Base-by-base conservation (phyloP, 2,888 invertebrate genomes). In the Leptinotarsa tumamoca region DNA sequence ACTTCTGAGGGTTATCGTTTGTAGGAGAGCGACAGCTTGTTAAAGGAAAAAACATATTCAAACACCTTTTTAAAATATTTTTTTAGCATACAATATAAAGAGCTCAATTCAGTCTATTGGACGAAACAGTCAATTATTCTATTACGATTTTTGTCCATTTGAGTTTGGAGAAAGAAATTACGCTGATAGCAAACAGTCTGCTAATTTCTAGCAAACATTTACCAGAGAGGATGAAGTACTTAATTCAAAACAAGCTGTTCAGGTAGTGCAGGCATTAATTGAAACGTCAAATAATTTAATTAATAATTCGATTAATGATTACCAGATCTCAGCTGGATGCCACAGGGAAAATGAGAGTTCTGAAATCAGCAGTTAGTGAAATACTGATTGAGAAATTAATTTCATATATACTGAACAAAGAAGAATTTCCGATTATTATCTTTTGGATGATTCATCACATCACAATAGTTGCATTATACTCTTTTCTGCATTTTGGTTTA, bases 201-300 rank as follows among this genome's bases (percentile, higher is more conserved):
- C 43, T 71, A 71, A 74, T 71, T 71, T 68, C 50, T 58, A 18
- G 52, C 74, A 61, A 71, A 68, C 68, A 68, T 67, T 67, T 52
- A 33, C 61, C 56, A 18, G 23, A 21, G 51, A 7, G 67, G 63
- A 74, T 56, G 17, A 67, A 71, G 21, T 51, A 23, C 50, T 71
- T 21, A 71, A 54, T 18, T n/a, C 71, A 4, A 71, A 23, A 17
- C 27, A 33, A 21, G 13, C 15, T 33, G 71, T 74, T 58, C 56
- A 67, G 68, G 58, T 75, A 71, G 68, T 71, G 67, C 71, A 21
- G n/a, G 43, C 58, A 18, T 75, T 66, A 68, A 75, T 72, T 75
- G 68, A 75, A 72, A 58, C 72, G 72, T 75, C 75, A 54, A 68
- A 72, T 68, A 68, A 56, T 72, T 63, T 63, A 61, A 75, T 75